These are phyloP conservation scores for Kryptopterus vitreolus DNA, from an alignment of 2,797 vertebrate genomes.

Conservation along the genomic window DNA sequence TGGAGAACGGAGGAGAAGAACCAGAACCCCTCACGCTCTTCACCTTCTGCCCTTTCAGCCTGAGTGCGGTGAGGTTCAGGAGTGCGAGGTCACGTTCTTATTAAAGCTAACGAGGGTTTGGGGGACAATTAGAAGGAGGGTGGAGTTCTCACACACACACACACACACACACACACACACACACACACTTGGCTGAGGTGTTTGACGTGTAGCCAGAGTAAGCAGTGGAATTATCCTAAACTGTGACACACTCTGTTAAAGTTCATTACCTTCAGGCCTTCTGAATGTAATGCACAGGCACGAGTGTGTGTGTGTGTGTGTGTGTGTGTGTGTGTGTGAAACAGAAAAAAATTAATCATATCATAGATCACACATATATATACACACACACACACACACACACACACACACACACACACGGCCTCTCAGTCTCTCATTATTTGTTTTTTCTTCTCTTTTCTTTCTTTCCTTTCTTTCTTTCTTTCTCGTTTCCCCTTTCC, in stretches of 20 bases:
- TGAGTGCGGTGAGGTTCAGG: not conserved
- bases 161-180: conserved; percentile 21
- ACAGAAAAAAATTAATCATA: no score
- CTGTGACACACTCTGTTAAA: conserved; percentile 3
- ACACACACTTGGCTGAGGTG: not conserved
- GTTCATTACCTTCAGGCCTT: conserved; percentile 18
- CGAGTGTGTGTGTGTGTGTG: conserved; percentile 12
- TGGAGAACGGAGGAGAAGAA: no score
- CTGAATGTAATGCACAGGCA: not conserved
- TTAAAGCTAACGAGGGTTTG: not conserved
- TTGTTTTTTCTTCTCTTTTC: no score
- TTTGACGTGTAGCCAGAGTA: not conserved
- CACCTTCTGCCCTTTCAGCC: not conserved
- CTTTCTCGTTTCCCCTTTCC: no score
- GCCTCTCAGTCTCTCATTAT: no score
- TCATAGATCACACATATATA: no score
- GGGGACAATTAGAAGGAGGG: not conserved
- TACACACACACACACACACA: no score
- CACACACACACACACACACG: no score
- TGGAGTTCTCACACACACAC: not conserved
- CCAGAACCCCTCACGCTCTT: not conserved
- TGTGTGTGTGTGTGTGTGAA: not conserved
- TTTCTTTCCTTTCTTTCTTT: no score
- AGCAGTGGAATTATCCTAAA: conserved; percentile 18
- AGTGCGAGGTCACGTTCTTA: not conserved